Evolutionary conservation across 2,888 invertebrate genomes (phyloP).

Genomic region (Pristionchus entomophagus): DNA sequence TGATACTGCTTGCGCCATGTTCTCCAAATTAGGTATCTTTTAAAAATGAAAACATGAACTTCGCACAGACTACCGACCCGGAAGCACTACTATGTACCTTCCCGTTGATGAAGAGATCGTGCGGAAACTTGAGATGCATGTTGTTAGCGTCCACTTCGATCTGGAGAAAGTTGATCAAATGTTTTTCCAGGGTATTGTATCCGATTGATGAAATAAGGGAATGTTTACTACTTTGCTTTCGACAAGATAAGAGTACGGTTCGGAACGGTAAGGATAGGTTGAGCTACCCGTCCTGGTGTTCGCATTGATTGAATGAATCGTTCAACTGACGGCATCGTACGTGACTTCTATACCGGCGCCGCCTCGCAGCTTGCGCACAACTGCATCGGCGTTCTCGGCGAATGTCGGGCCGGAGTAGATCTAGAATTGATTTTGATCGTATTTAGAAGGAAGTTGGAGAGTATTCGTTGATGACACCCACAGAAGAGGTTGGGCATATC

Average conservation of each 20-base stretch:
- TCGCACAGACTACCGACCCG: too few species aligned
- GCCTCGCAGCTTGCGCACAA: constrained; percentile 83
- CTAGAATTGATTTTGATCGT: constrained; percentile 74
- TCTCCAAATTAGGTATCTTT: not conserved
- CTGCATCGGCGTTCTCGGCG: constrained; percentile 84
- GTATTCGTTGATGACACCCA: too few species aligned
- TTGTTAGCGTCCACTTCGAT: constrained; percentile 85
- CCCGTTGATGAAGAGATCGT: constrained; percentile 92
- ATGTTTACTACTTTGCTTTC: too few species aligned
- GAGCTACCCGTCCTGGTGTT: too few species aligned
- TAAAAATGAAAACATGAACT: too few species aligned
- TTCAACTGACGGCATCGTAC: constrained; percentile 65
- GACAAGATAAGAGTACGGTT: too few species aligned
- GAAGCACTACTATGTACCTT: constrained; percentile 81
- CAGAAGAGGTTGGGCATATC: too few species aligned
- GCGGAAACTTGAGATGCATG: constrained; percentile 88
- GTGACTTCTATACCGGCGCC: constrained; percentile 70
- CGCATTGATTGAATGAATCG: not conserved
- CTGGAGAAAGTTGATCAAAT: constrained; percentile 47
- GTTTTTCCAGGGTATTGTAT: too few species aligned
- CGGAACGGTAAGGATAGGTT: too few species aligned
- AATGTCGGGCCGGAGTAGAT: constrained; percentile 94
- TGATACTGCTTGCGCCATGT: not conserved
- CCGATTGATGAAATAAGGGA: too few species aligned
- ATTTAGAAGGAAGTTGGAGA: too few species aligned